Conservation (phyloP, 2,888 invertebrate genomes). For the Drosophila lacicola region DNA sequence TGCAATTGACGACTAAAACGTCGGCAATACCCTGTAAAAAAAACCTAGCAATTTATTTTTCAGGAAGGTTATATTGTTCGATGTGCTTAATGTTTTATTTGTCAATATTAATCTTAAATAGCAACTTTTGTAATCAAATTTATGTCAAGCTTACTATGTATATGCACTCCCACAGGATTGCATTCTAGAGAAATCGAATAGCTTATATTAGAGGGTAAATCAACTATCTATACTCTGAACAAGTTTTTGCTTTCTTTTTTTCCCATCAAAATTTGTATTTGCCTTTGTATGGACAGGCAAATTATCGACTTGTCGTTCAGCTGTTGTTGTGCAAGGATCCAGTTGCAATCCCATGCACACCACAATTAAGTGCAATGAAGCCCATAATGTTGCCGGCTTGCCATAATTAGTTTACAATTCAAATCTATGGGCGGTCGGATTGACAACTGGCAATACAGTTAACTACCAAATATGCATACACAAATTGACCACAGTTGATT, state of each 20-base stretch:
- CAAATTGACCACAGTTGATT: constrained; percentile 61
- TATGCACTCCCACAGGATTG: too few species aligned
- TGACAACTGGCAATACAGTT: constrained; percentile 42
- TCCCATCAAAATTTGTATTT: constrained; percentile 53
- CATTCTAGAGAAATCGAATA: not conserved
- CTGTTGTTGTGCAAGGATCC: constrained; percentile 47
- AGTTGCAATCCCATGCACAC: constrained; percentile 15
- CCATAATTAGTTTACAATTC: constrained; percentile 59
- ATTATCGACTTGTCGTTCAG: constrained; percentile 67
- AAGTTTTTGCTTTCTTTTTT: constrained; percentile 26
- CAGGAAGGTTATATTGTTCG: too few species aligned
- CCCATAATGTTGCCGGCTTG: constrained; percentile 7
- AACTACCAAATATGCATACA: constrained; percentile 43
- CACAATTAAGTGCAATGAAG: constrained; percentile 26
- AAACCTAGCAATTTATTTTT: too few species aligned
- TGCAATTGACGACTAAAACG: constrained; percentile 16
- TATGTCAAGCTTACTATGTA: not conserved
- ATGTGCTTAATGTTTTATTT: too few species aligned
- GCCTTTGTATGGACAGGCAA: constrained; percentile 37
- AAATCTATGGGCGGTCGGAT: constrained; percentile 32
- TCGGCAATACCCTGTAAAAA: constrained; percentile 33
- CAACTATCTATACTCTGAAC: not conserved
- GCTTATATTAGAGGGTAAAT: not conserved
- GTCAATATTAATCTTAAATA: too few species aligned
- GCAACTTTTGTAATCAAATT: too few species aligned